Conservation (phyloP, 2,888 invertebrate species). For the Tetragnatha montana region DNA sequence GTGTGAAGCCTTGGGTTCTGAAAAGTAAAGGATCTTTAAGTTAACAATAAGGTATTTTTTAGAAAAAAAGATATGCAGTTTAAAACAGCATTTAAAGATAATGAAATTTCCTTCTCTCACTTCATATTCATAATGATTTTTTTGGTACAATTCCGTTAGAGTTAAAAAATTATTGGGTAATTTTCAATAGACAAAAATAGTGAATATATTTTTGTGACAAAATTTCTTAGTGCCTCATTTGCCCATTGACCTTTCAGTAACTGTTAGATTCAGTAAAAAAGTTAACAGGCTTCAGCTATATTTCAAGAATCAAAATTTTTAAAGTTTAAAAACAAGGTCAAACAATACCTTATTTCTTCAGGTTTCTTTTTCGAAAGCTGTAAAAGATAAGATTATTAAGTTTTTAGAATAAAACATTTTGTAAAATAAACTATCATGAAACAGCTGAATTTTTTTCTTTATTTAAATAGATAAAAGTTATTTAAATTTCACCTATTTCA, state of each 20-base stretch:
- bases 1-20: slow-evolving; percentile 8
- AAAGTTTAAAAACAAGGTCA: too few species aligned
- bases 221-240: too few species aligned
- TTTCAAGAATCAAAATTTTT: too few species aligned
- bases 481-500: background rate
- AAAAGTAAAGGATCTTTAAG: slow-evolving; percentile 4
- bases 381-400: background rate
- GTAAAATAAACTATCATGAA: background rate
- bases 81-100: background rate
- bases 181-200: too few species aligned
- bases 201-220: too few species aligned
- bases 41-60: background rate
- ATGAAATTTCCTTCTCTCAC: too few species aligned
- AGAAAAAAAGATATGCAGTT: background rate
- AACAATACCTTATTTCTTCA: slow-evolving; percentile 17
- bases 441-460: background rate
- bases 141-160: too few species aligned
- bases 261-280: too few species aligned
- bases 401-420: background rate
- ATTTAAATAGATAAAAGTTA: background rate
- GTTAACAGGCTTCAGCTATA: too few species aligned
- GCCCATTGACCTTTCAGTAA: too few species aligned
- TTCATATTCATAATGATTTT: too few species aligned
- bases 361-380: slow-evolving; percentile 8
- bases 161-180: background rate